Evolutionary conservation across 2,113 vertebrate species (phyloP), one percentile per base, ranked within the genome.

Genomic region (Mesembrinibis cayennensis): DNA sequence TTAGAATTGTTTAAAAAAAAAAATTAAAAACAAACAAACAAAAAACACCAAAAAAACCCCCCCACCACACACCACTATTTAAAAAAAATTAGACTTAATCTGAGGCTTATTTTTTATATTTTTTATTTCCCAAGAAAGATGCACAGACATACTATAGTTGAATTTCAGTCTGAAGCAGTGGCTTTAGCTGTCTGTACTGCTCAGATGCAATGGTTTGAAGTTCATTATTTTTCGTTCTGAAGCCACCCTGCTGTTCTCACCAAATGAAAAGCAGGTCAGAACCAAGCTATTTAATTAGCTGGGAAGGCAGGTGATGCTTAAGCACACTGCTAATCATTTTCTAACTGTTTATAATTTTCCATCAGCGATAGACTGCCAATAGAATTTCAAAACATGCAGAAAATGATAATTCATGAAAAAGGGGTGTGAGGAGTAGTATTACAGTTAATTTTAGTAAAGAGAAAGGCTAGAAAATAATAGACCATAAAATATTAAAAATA

Each of bases 151-250:
- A 72, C 74, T 13, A 22, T 3, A 70, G 17, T 2, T 30, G 50
- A 49, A 73, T 87, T 90, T 91, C 55, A 47, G 2, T 59, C 42
- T 74, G 32, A 63, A 74, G 15, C 21, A 67, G 71, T 66, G 89
- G 84, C 53, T 88, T 80, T 80, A 83, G 59, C n/a, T 11, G 23
- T 42, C 67, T 67, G 13, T 69, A 30, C 21, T 67, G 42, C 38
- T 96, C 45, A 72, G 69, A 86, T 50, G 40, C 32, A 84, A 53
- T 44, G 32, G 90, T 63, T 92, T 85, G 80, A 91, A 93, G 80
- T 96, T 95, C 82, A 94, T 96, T 97, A 95, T 92, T 93, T 95
- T 97, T 95, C 91, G 52, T 93, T 97, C 83, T 79, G 71, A 95
- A 97, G 58, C 56, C 52, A 95, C 62, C 67, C 87, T 84, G 79